Evolutionary conservation across 2,113 vertebrate genomes (phyloP).

Genomic region (Psophia crepitans): DNA sequence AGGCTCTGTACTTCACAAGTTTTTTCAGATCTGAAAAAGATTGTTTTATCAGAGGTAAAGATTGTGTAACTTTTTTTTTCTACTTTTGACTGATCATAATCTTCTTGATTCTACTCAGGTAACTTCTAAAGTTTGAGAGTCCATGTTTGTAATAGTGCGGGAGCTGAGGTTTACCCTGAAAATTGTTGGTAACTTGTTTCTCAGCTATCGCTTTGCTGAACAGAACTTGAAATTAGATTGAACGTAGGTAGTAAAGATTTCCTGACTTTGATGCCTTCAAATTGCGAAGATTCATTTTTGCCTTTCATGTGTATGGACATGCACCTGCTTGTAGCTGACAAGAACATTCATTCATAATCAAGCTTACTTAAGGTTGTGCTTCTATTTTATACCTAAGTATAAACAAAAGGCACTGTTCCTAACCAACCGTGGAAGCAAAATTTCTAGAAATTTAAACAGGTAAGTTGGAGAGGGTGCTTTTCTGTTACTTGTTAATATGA

Average conservation of each 20-base stretch:
- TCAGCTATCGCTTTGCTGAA: background rate
- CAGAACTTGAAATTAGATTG: background rate
- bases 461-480: background rate
- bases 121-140: background rate
- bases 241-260: background rate
- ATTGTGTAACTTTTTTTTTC: background rate
- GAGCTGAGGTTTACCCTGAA: background rate
- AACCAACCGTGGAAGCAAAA: background rate
- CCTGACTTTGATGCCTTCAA: background rate
- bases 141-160: background rate
- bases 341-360: background rate
- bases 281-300: background rate
- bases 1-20: background rate
- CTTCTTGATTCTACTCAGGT: background rate
- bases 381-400: background rate
- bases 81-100: background rate
- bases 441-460: background rate
- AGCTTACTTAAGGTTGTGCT: background rate
- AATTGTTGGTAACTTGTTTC: background rate
- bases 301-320: background rate
- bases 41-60: background rate
- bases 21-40: background rate
- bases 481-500: background rate
- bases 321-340: background rate
- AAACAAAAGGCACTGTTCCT: background rate